Evolutionary conservation across 2,888 invertebrate species (phyloP), one percentile per base, ranked within the genome.

Genomic region (Plebejus melissa): DNA sequence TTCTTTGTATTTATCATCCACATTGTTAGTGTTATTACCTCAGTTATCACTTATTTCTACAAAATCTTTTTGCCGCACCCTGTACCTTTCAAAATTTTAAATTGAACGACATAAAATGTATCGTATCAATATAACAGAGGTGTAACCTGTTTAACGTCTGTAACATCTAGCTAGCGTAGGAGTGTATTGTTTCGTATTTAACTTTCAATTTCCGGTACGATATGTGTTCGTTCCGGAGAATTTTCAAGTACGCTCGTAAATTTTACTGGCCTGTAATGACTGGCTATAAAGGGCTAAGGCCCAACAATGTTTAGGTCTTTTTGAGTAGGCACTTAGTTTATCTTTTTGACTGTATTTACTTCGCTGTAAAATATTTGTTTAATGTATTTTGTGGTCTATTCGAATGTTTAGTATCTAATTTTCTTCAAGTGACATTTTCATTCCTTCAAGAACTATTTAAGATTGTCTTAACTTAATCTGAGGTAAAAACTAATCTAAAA

Each of bases 191-290:
- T 86, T 85, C 85, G 85, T 86, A 83, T 84, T 84, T 83, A 84
- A 85, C 84, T 84, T 85, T 86, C 85, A 85, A 88, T 89, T 88
- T 89, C 90, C 88, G 88, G 88, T 84, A 84, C 83, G 85, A 88
- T 90, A 89, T 86, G 84, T 86, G 85, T 79, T 82, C 84, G 83
- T 84, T 85, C 79, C 78, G 79, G 76, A 81, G 83, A 83, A 83
- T 82, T 81, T 84, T 84, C 72, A 72, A 84, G 84, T 78, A 76
- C 78, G 79, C 78, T 82, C 82, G 80, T 83, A 81, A 82, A 82
- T 80, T 81, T 80, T 80, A 82, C 82, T 80, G 80, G 80, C 79
- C 77, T 77, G 79, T 80, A 80, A 82, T 80, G 79, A 77, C 54
- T 72, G 76, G 75, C 50, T 50, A 50, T 72, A 70, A 75, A 75